These are phyloP conservation scores for Chrysomallon squamiferum DNA, from an alignment of 1,140 invertebrate genomes.

Conservation along the genomic window DNA sequence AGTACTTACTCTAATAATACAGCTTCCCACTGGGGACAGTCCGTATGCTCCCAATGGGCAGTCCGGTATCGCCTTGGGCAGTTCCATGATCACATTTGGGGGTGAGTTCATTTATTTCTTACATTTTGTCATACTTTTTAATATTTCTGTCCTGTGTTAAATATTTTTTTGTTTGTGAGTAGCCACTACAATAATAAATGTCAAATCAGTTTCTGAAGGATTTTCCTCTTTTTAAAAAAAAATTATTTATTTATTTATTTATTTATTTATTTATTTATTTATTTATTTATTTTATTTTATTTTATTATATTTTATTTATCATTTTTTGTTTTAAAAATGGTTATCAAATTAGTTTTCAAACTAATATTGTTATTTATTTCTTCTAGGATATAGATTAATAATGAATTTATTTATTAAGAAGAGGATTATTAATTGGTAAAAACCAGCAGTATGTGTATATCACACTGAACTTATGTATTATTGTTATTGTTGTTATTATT, in stretches of 20 bases:
- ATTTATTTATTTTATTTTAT: too few species aligned
- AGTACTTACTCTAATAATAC: conserved; percentile 88
- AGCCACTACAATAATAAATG: background rate
- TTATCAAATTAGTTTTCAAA: too few species aligned
- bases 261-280: background rate
- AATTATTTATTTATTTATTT: background rate
- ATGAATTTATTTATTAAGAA: too few species aligned
- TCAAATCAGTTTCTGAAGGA: background rate
- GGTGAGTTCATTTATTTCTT: background rate
- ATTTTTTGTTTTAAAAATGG: too few species aligned
- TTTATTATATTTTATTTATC: too few species aligned
- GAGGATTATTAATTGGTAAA: too few species aligned
- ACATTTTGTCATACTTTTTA: background rate
- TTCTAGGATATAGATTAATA: too few species aligned
- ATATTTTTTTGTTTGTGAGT: background rate
- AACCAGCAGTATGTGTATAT: too few species aligned
- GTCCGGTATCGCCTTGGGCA: conserved; percentile 68
- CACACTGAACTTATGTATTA: too few species aligned
- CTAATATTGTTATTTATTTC: too few species aligned
- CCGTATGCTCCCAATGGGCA: conserved; percentile 83
- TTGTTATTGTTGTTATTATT: too few species aligned
- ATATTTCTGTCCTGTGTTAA: too few species aligned
- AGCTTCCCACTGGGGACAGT: conserved; percentile 78
- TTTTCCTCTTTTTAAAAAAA: background rate
- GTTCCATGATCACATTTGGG: conserved; percentile 58